Evolutionary conservation across 1,140 invertebrate genomes (phyloP).

Genomic region (Drusus annulatus): DNA sequence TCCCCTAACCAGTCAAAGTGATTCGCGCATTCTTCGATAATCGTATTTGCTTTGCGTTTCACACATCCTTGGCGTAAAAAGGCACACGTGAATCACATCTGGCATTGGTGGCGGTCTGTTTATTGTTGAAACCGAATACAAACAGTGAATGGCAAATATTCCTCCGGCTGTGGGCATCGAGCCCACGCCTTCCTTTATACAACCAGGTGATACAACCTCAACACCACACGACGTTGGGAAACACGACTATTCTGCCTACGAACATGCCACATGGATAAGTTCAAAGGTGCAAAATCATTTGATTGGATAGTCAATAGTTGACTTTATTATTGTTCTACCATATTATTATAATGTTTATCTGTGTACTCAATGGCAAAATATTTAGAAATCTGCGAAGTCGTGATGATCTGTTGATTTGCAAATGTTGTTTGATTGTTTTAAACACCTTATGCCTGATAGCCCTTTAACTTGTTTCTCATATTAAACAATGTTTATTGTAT

Average conservation of each 20-base stretch:
- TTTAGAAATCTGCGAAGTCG: too few relatives aligned
- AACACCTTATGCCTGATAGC: too few relatives aligned
- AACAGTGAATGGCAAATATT: constrained; percentile 36
- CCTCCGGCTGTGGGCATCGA: constrained; percentile 19
- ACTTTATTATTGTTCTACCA: too few relatives aligned
- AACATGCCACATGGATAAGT: background rate
- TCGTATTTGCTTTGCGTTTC: background rate
- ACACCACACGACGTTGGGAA: constrained; percentile 5
- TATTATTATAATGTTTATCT: too few relatives aligned
- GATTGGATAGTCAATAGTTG: background rate
- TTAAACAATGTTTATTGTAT: too few relatives aligned
- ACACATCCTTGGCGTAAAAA: constrained; percentile 32
- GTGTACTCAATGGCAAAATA: too few relatives aligned
- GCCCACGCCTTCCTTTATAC: constrained; percentile 10
- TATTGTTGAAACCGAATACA: constrained; percentile 22
- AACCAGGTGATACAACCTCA: constrained; percentile 21
- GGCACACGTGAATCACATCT: constrained; percentile 33
- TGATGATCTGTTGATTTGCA: too few relatives aligned
- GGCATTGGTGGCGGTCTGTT: constrained; percentile 26
- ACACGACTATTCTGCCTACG: constrained; percentile 26
- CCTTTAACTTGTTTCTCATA: too few relatives aligned
- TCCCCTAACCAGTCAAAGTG: background rate
- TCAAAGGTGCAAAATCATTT: constrained; percentile 18
- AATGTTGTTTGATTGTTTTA: too few relatives aligned
- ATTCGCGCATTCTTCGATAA: constrained; percentile 15